Percentiles rank a stretch among this genome's conserved stretches.
phyloP scores from a whole-genome alignment of 2,888 invertebrate species.

The Drepanosiphum platanoidis region DNA sequence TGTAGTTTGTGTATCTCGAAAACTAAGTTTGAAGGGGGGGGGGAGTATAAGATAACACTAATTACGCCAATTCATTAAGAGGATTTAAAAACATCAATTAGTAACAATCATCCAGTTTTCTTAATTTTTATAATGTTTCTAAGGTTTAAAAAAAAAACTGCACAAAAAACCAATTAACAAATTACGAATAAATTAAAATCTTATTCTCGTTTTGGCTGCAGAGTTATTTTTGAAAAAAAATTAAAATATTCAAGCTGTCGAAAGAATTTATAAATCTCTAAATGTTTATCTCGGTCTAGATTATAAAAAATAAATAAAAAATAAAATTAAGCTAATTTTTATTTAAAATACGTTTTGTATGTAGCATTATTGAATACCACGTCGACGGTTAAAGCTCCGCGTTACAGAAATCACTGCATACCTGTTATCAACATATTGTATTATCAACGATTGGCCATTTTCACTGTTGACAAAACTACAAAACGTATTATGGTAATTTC shows the following conservation, averaged over 20 bases:
- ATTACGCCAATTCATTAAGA: not conserved
- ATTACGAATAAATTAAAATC: not conserved
- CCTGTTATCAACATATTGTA: not conserved
- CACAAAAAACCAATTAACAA: conserved; percentile 9
- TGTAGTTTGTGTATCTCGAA: not conserved
- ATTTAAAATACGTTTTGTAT: not conserved
- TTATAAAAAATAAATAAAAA: not conserved
- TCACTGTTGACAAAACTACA: too few species aligned
- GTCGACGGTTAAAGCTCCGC: not conserved
- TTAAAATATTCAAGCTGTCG: not conserved
- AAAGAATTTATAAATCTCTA: not conserved
- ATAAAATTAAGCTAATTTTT: too few species aligned
- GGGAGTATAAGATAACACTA: conserved; percentile 7
- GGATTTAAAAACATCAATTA: not conserved
- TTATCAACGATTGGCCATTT: too few species aligned
- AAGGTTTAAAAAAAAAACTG: not conserved
- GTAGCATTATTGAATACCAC: too few species aligned
- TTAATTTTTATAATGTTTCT: not conserved
- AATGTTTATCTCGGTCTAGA: not conserved
- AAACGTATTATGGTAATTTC: too few species aligned
- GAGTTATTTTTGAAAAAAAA: not conserved
- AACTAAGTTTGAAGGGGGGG: too few species aligned
- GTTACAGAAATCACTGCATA: not conserved
- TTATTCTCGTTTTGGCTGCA: not conserved
- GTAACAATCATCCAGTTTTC: not conserved